Conservation (phyloP, 2,888 invertebrate species). For the Magallana nippona region DNA sequence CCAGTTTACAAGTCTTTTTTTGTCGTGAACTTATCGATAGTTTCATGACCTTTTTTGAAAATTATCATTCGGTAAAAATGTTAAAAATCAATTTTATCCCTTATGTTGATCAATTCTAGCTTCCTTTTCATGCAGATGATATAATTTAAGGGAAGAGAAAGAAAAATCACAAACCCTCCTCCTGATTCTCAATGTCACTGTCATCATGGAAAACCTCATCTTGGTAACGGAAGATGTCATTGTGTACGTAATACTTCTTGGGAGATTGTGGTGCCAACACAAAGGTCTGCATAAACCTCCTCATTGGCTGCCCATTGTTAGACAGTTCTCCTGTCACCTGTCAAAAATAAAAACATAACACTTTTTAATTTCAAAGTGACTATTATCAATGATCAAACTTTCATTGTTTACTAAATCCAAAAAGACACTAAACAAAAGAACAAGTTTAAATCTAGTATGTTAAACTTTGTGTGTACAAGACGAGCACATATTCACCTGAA, state of each 20-base stretch:
- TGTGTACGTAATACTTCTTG: slow-evolving; percentile 98
- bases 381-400: no score
- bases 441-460: no score
- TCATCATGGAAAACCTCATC: slow-evolving; percentile 87
- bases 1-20: neutral
- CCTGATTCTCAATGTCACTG: slow-evolving; percentile 65
- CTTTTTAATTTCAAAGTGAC: neutral
- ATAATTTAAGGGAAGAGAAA: neutral
- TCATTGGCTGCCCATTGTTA: slow-evolving; percentile 97
- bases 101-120: no score
- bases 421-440: no score
- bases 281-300: slow-evolving; percentile 98
- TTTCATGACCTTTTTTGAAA: no score
- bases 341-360: neutral
- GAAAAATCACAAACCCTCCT: slow-evolving; percentile 52
- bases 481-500: slow-evolving; percentile 84
- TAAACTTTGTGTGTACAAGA: no score
- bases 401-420: no score
- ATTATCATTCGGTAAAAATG: no score
- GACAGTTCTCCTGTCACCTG: slow-evolving; percentile 96
- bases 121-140: neutral
- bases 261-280: slow-evolving; percentile 96
- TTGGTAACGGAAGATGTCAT: slow-evolving; percentile 99
- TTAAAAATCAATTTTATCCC: no score
- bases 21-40: neutral